A percentile compares a stretch with the other conserved stretches of the same genome.
These are phyloP conservation scores for Drosophila fulvimacula DNA, from an alignment of 2,888 invertebrate species.

Conservation along the genomic window DNA sequence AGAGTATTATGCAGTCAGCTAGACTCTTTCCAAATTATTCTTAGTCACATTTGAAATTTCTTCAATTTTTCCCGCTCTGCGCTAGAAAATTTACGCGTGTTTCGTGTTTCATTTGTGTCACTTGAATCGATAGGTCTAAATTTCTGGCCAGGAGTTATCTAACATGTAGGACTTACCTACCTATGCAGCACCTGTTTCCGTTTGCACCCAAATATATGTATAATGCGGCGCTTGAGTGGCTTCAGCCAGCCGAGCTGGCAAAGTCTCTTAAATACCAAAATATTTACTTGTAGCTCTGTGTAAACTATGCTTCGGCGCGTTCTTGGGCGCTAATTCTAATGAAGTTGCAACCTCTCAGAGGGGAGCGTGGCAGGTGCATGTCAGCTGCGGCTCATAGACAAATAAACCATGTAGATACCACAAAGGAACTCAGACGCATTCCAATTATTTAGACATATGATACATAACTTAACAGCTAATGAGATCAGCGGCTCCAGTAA, in stretches of 20 bases:
- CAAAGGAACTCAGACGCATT: slow-evolving; percentile 21
- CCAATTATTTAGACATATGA: slow-evolving; percentile 48
- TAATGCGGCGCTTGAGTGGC: slow-evolving; percentile 42
- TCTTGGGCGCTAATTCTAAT: slow-evolving; percentile 66
- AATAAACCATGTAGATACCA: slow-evolving; percentile 14
- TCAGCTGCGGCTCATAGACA: slow-evolving; percentile 30
- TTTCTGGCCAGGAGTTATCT: slow-evolving; percentile 9
- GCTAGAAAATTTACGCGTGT: slow-evolving; percentile 45
- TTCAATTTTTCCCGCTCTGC: slow-evolving; percentile 44
- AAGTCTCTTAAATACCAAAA: slow-evolving; percentile 34
- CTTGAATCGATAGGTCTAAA: slow-evolving; percentile 39
- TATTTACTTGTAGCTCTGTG: slow-evolving; percentile 59
- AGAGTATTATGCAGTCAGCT: slow-evolving; percentile 1
- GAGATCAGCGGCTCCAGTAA: slow-evolving; percentile 24
- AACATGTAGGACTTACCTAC: slow-evolving; percentile 10
- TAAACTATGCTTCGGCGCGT: slow-evolving; percentile 11
- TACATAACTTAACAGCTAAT: slow-evolving; percentile 46
- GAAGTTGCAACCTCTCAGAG: slow-evolving; percentile 54
- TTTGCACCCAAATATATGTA: slow-evolving; percentile 50
- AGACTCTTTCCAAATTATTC: not conserved
- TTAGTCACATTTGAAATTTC: slow-evolving; percentile 39
- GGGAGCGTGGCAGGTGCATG: slow-evolving; percentile 67
- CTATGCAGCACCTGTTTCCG: slow-evolving; percentile 69
- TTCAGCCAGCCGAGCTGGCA: slow-evolving; percentile 8
- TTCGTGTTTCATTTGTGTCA: slow-evolving; percentile 56